Percentiles rank a stretch among this genome's conserved stretches.
phyloP scores from a whole-genome alignment of 2,888 invertebrate genomes.

The Epistrophella euchroma region DNA sequence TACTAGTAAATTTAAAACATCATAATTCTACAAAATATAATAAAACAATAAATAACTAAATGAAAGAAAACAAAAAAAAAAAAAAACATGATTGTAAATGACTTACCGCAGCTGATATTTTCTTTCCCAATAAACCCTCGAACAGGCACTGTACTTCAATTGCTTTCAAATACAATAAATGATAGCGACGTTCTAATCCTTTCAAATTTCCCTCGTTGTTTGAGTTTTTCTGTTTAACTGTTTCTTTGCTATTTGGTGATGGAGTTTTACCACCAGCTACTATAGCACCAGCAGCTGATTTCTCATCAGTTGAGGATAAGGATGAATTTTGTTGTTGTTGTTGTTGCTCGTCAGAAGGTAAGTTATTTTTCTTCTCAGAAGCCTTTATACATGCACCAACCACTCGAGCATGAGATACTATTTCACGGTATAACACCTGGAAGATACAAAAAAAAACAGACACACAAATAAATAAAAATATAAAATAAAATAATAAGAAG shows the following conservation, averaged over 20 bases:
- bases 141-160: slow-evolving; percentile 97
- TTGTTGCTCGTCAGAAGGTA: slow-evolving; percentile 77
- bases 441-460: slow-evolving; percentile 81
- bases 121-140: slow-evolving; percentile 90
- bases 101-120: slow-evolving; percentile 87
- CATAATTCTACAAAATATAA: too few species aligned
- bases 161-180: slow-evolving; percentile 93
- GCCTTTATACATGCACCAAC: slow-evolving; percentile 91
- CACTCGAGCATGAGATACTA: slow-evolving; percentile 95
- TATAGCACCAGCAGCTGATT: slow-evolving; percentile 39
- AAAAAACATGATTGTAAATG: not conserved
- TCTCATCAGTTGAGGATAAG: slow-evolving; percentile 79
- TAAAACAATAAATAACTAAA: not conserved
- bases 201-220: slow-evolving; percentile 83
- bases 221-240: slow-evolving; percentile 73
- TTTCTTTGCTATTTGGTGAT: slow-evolving; percentile 78
- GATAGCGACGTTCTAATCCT: slow-evolving; percentile 94
- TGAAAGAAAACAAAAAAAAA: not conserved
- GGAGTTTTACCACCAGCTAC: slow-evolving; percentile 73
- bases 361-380: slow-evolving; percentile 84
- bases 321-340: slow-evolving; percentile 78
- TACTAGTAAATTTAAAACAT: not conserved
- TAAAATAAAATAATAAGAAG: slow-evolving; percentile 29
- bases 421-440: slow-evolving; percentile 96
- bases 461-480: too few species aligned